These are phyloP conservation scores for Harpalus rufipes DNA, from an alignment of 2,888 invertebrate genomes.

Conservation along the genomic window DNA sequence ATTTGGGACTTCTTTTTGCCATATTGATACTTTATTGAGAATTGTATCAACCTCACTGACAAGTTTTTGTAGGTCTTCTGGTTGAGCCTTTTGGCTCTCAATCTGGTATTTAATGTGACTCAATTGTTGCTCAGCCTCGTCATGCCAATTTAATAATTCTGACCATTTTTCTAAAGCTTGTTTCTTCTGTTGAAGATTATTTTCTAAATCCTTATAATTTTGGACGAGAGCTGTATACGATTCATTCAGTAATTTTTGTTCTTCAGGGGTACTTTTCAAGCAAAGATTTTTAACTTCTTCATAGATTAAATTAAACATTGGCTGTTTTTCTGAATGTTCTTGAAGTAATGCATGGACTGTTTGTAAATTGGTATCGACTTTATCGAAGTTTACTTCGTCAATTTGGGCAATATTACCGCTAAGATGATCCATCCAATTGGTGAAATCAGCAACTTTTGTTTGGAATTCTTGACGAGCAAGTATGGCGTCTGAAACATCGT, in stretches of 20 bases:
- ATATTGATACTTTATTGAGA: constrained; percentile 83
- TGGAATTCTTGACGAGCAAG: constrained; percentile 91
- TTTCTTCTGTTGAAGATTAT: constrained; percentile 86
- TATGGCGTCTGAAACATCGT: constrained; percentile 89
- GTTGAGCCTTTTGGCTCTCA: constrained; percentile 85
- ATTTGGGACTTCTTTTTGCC: constrained; percentile 84
- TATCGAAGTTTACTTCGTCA: constrained; percentile 89
- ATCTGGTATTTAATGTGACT: constrained; percentile 89
- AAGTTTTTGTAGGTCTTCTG: constrained; percentile 85
- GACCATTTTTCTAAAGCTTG: constrained; percentile 89
- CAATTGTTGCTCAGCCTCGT: constrained; percentile 88
- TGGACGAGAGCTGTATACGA: constrained; percentile 87
- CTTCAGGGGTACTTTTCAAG: constrained; percentile 85
- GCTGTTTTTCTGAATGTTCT: constrained; percentile 91
- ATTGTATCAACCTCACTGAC: constrained; percentile 85
- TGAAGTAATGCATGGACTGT: constrained; percentile 89
- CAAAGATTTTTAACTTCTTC: constrained; percentile 90
- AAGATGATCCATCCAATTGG: constrained; percentile 88
- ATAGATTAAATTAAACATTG: constrained; percentile 87
- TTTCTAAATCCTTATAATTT: constrained; percentile 88
- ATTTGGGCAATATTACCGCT: constrained; percentile 86
- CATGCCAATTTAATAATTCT: constrained; percentile 89
- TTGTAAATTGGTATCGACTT: constrained; percentile 88
- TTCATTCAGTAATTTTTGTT: constrained; percentile 85
- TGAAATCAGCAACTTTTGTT: constrained; percentile 87